Conservation (phyloP, 2,797 vertebrate genomes). For the Alosa sapidissima region DNA sequence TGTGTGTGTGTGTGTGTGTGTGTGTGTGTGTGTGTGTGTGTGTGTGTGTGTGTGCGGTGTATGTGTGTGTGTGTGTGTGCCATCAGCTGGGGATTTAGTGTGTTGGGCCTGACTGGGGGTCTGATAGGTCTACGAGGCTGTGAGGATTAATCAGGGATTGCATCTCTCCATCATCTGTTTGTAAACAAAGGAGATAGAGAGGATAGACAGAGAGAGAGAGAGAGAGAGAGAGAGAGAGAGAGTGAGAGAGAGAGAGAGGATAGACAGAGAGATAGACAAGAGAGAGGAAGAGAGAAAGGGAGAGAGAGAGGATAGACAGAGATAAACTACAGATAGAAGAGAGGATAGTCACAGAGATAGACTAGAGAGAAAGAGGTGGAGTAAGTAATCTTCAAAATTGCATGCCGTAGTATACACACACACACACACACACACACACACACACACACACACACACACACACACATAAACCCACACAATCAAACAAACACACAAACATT, state of each 20-base stretch:
- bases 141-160: constrained; percentile 5
- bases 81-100: not conserved
- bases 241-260: no score
- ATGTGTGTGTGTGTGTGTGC: constrained; percentile 1
- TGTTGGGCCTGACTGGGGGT: not conserved
- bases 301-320: no score
- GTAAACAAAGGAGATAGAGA: not conserved
- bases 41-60: constrained; percentile 7
- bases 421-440: not conserved
- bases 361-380: not conserved
- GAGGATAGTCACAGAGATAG: no score
- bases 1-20: not conserved
- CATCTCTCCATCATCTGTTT: not conserved
- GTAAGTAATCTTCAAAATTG: not conserved
- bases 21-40: constrained; percentile 4
- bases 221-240: no score
- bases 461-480: not conserved
- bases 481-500: not conserved
- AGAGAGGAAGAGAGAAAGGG: no score
- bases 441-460: not conserved
- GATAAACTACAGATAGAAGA: no score
- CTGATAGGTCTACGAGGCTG: not conserved
- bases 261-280: no score
- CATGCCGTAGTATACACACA: not conserved
- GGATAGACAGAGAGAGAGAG: no score